Evolutionary conservation across 2,113 vertebrate genomes (phyloP), one percentile per base, ranked within the genome.

Genomic region (Psilopsiagon aurifrons): DNA sequence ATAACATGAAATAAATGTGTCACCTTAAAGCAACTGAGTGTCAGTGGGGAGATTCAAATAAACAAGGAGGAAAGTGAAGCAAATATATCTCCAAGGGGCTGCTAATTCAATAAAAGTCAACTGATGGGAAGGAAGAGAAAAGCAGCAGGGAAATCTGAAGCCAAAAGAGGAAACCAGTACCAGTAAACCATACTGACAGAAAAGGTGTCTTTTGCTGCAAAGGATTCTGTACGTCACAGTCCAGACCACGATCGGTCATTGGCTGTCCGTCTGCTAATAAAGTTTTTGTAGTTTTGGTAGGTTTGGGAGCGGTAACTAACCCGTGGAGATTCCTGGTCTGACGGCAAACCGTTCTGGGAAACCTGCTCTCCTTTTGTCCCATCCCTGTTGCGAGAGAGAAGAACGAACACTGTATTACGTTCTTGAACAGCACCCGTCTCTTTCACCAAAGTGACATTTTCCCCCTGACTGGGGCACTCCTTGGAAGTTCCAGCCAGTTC

Each of bases 241-340:
- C 98, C 98, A 94, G 98, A 98, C 96, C 97, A 96, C 0, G 97
- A 97, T 41, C 97, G 98, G 96, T 98, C 98, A 98, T 97, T 98
- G 95, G 98, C 97, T 97, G 98, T 96, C 98, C 98, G 97, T 98
- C 99, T 99, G 98, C 98, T 98, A 98, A 98, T 99, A 99, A 99
- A 99, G 98, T 98, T 98, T 98, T 98, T 99, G 98, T 99, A 99
- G 98, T 98, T 98, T 99, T 99, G 99, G 99, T 99, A 99, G 98
- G 98, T 99, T 97, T 98, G 99, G 90, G 99, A 99, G 97, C 99
- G 99, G 97, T 99, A 99, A 99, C 99, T 98, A 98, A 99, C 99
- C 99, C 97, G 98, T 97, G 99, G 99, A 95, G 99, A 99, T 90
- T 99, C 99, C 98, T 99, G 99, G 94, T 99, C 99, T 43, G 98